A percentile compares a stretch with the other conserved stretches of the same genome.
Conservation (phyloP, 2,888 invertebrate species). For the Platerodrilus igneus region DNA sequence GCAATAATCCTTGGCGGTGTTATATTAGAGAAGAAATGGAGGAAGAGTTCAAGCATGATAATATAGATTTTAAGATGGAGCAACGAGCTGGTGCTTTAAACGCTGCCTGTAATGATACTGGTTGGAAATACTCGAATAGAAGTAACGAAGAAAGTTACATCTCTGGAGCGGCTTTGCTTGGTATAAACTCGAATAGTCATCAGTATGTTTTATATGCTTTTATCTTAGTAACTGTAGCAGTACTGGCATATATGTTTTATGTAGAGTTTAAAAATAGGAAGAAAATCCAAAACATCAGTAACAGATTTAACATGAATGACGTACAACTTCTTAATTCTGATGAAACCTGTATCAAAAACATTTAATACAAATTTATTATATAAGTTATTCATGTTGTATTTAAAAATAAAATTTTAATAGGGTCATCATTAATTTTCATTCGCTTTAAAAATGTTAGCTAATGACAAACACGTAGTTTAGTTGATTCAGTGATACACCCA, state of each 20-base stretch:
- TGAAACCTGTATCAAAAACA: no score
- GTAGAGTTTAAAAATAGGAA: constrained; percentile 34
- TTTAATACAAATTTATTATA: no score
- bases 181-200: constrained; percentile 12
- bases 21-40: constrained; percentile 41
- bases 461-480: no score
- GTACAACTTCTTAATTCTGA: no score
- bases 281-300: constrained; percentile 18
- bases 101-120: constrained; percentile 30
- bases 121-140: no score
- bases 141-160: no score
- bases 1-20: constrained; percentile 40
- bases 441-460: no score
- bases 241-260: constrained; percentile 36
- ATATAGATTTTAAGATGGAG: constrained; percentile 37
- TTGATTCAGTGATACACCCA: no score
- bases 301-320: no score
- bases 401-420: no score
- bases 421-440: no score
- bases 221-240: constrained; percentile 31
- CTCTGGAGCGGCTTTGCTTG: constrained; percentile 5
- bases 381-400: no score
- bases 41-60: constrained; percentile 37
- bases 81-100: constrained; percentile 25
- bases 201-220: constrained; percentile 24